Evolutionary conservation across 2,113 vertebrate genomes (phyloP), one percentile per base, ranked within the genome.

Genomic region (Orientallactaga bullata): DNA sequence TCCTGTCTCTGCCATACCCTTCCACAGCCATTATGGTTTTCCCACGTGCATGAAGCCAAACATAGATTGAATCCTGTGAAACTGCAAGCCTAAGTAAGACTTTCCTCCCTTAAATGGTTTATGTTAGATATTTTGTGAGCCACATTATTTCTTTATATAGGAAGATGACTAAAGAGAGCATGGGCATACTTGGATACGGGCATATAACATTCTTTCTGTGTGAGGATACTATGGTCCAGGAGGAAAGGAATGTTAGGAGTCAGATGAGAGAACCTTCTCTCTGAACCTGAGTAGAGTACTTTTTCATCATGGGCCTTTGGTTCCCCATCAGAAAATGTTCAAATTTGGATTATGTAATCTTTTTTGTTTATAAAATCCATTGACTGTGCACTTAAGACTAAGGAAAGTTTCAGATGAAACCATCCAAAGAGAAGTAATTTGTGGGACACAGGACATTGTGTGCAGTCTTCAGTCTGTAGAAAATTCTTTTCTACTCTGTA

Each of bases 371-470:
- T 47, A 20, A 90, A 88, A 37, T 37, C 28, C 23, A 65, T 5
- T 73, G 17, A 63, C 7, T 68, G 55, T n/a, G 20, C 1, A 79
- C 18, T 24, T 21, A 58, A 24, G 28, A 42, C 4, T 26, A 3
- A 11, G 17, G 35, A 69, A 89, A 63, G 21, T 35, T 77, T 11
- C n/a, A 78, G 10, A 37, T 74, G 47, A 74, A 68, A 47, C 39
- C 3, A 32, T 60, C 11, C 17, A 16, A 18, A 37, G 21, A 71
- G 5, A 35, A 63, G 18, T 42, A 35, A 65, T 0, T 15, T 37
- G 4, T 37, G 35, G 63, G 4, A 7, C 5, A 21, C 9, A 0
- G 1, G 39, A 2, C n/a, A 3, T 32, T 66, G 42, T 13, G 13
- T 21, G 26, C 23, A 42, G 55, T 55, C 77, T 91, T 72, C 35